Percentiles rank a stretch among this genome's conserved stretches.
Conservation (phyloP, 2,797 vertebrate species). For the Molothrus ater region DNA sequence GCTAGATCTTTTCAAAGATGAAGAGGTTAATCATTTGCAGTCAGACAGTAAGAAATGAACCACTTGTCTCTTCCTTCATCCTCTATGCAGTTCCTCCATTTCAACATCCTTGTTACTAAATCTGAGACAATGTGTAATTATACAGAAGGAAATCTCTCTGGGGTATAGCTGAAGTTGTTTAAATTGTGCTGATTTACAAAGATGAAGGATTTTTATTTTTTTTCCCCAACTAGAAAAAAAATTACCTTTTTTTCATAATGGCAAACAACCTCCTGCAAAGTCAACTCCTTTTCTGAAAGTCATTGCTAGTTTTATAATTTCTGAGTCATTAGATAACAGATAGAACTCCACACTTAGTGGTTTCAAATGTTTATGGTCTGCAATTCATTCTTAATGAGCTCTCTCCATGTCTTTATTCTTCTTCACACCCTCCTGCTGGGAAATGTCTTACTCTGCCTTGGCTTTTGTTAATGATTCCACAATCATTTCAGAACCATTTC, state of each 20-base stretch:
- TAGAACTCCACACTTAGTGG: conserved; percentile 86
- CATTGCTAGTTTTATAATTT: conserved; percentile 86
- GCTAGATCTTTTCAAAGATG: conserved; percentile 67
- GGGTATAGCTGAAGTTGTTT: conserved; percentile 74
- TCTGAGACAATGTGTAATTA: conserved; percentile 74
- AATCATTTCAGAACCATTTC: conserved; percentile 85
- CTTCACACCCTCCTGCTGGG: conserved; percentile 84
- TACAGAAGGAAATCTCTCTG: conserved; percentile 73
- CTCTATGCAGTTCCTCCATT: conserved; percentile 38
- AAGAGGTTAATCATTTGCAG: conserved; percentile 60
- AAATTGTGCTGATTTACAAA: conserved; percentile 78
- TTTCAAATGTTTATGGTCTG: conserved; percentile 88
- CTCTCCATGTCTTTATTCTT: conserved; percentile 86
- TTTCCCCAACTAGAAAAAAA: conserved; percentile 55
- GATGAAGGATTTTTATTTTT: conserved; percentile 68
- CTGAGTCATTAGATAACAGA: conserved; percentile 88
- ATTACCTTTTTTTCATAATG: conserved; percentile 71
- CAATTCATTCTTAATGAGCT: conserved; percentile 90
- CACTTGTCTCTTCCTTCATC: conserved; percentile 67
- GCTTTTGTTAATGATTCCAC: conserved; percentile 86
- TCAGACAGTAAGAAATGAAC: conserved; percentile 52
- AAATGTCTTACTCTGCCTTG: conserved; percentile 84
- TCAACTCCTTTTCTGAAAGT: conserved; percentile 84
- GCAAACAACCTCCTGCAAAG: conserved; percentile 82
- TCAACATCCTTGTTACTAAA: conserved; percentile 66